phyloP scores from a whole-genome alignment of 2,888 invertebrate species.

The Patella ulyssiponensis region DNA sequence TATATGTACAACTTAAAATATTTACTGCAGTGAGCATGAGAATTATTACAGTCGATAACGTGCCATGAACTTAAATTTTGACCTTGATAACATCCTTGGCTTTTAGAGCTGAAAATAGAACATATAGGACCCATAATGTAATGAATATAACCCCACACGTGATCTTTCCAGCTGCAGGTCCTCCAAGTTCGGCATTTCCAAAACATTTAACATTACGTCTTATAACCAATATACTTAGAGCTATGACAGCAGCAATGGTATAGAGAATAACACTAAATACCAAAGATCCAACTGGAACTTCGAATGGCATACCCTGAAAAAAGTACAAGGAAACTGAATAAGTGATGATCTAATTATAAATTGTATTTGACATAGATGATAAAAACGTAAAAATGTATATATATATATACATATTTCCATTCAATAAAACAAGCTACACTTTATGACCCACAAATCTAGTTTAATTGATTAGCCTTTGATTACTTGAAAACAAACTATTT shows the following conservation, averaged over 20 bases:
- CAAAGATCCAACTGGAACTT: slow-evolving; percentile 61
- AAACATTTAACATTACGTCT: slow-evolving; percentile 73
- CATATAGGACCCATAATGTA: slow-evolving; percentile 74
- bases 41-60: not conserved
- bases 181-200: slow-evolving; percentile 76
- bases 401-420: not conserved
- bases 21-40: not conserved
- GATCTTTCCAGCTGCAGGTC: slow-evolving; percentile 71
- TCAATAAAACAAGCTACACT: no score
- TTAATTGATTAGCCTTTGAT: no score
- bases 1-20: not conserved
- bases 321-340: not conserved
- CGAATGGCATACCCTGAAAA: slow-evolving; percentile 58
- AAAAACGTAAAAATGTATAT: not conserved
- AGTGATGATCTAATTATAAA: not conserved
- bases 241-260: slow-evolving; percentile 73
- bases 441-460: no score
- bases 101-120: slow-evolving; percentile 69
- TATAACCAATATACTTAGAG: slow-evolving; percentile 72
- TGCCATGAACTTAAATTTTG: slow-evolving; percentile 23
- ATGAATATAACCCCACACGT: slow-evolving; percentile 71
- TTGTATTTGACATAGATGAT: not conserved
- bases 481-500: no score
- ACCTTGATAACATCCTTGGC: slow-evolving; percentile 38
- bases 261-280: slow-evolving; percentile 75